These are phyloP conservation scores for Cotesia congregata DNA, from an alignment of 2,888 invertebrate species.

Conservation along the genomic window DNA sequence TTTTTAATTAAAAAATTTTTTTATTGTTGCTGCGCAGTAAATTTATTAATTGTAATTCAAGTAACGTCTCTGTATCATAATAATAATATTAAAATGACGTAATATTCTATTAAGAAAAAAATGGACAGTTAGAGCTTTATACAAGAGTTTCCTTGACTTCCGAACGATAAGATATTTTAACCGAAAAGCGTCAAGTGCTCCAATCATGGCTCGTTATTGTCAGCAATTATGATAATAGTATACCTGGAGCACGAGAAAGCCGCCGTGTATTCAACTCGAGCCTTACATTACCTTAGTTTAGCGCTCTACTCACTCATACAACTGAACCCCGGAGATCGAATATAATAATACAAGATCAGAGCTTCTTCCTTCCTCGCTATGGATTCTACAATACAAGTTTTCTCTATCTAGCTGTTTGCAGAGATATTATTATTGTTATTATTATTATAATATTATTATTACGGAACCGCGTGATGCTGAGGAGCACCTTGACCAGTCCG, in stretches of 20 bases:
- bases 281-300: conserved; percentile 16
- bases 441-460: not conserved
- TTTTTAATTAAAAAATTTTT: not conserved
- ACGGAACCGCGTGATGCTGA: conserved; percentile 1
- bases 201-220: conserved; percentile 67
- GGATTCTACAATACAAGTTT: no score
- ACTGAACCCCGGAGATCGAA: no score
- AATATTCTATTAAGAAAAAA: no score
- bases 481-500: conserved; percentile 8
- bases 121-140: no score
- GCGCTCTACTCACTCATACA: conserved; percentile 18
- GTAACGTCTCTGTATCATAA: no score
- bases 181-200: conserved; percentile 65
- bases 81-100: no score
- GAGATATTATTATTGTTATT: no score
- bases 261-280: conserved; percentile 43
- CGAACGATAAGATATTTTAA: conserved; percentile 54
- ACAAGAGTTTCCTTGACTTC: conserved; percentile 50
- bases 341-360: no score
- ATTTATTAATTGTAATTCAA: no score
- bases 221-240: conserved; percentile 69
- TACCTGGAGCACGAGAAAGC: conserved; percentile 56
- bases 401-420: no score
- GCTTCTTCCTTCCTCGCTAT: no score
- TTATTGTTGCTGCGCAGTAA: not conserved